Conservation (phyloP, 2,888 invertebrate genomes). For the Andrena praecox region DNA sequence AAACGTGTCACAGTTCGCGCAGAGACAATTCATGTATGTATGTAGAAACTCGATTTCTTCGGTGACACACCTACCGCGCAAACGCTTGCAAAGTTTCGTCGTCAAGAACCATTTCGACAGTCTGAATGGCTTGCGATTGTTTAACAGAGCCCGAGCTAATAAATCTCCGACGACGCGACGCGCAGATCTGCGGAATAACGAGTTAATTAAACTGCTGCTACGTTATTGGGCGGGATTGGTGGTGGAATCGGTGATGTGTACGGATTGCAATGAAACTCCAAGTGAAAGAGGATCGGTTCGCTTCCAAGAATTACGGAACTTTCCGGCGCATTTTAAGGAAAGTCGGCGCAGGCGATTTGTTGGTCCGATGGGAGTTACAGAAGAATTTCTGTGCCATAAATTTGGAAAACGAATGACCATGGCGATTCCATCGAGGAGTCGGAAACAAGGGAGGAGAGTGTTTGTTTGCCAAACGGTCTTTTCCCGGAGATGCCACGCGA, state of each 20-base stretch:
- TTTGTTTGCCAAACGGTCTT: slow-evolving; percentile 1
- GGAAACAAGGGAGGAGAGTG: neutral
- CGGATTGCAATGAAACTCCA: neutral
- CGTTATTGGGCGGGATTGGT: neutral
- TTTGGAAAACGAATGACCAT: slow-evolving; percentile 10
- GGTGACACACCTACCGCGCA: neutral
- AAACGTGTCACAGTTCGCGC: slow-evolving; percentile 18
- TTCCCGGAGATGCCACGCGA: neutral
- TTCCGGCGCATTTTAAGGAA: neutral
- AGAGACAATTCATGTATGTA: slow-evolving; percentile 3
- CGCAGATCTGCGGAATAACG: neutral
- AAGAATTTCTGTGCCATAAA: slow-evolving; percentile 22
- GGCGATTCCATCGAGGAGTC: slow-evolving; percentile 10
- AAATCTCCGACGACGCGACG: neutral
- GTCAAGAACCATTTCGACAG: neutral
- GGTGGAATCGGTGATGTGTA: neutral
- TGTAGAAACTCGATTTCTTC: slow-evolving; percentile 17
- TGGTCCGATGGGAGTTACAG: slow-evolving; percentile 11
- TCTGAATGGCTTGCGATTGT: neutral
- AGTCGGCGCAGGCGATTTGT: slow-evolving; percentile 11
- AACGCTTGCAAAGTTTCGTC: neutral
- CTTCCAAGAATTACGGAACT: slow-evolving; percentile 10
- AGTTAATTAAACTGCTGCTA: slow-evolving; percentile 1
- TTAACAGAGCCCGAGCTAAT: neutral
- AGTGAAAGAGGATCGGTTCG: neutral